Evolutionary conservation across 92 coral and sea anemone species (phyloP).

Genomic region (Hydrozoanthus gracilis): DNA sequence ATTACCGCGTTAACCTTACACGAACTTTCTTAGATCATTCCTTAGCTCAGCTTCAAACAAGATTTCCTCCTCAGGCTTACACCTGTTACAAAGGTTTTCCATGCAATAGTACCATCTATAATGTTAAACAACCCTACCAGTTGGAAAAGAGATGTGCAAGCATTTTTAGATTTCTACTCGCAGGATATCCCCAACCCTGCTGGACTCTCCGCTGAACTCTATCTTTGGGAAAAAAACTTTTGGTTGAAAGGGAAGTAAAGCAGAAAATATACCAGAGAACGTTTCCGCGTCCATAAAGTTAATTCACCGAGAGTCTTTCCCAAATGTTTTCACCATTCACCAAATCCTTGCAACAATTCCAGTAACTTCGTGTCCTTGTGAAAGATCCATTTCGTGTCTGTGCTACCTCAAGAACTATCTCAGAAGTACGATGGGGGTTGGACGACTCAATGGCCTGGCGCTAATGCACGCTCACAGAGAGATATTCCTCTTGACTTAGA

Average conservation of each 20-base stretch:
- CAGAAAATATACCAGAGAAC: slow-evolving; percentile 54
- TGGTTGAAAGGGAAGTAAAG: slow-evolving; percentile 49
- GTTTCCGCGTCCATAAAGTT: slow-evolving; percentile 49
- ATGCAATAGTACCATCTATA: slow-evolving; percentile 57
- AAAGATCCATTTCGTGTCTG: slow-evolving; percentile 60
- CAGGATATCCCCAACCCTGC: slow-evolving; percentile 51
- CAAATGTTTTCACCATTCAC: slow-evolving; percentile 48
- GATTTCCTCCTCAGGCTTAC: slow-evolving; percentile 58
- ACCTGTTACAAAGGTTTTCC: slow-evolving; percentile 60
- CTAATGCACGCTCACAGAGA: slow-evolving; percentile 54
- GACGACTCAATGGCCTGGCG: slow-evolving; percentile 60
- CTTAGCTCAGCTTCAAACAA: slow-evolving; percentile 58
- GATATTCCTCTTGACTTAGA: slow-evolving; percentile 54
- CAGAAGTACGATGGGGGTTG: slow-evolving; percentile 54
- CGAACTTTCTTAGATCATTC: slow-evolving; percentile 59
- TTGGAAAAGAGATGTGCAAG: slow-evolving; percentile 51
- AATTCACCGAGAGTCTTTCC: slow-evolving; percentile 38
- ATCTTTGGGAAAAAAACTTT: slow-evolving; percentile 48
- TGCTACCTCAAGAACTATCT: slow-evolving; percentile 45
- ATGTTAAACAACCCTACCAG: slow-evolving; percentile 46
- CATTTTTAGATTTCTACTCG: slow-evolving; percentile 54
- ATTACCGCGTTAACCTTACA: slow-evolving; percentile 56
- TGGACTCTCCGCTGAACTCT: slow-evolving; percentile 50
- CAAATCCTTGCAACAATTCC: slow-evolving; percentile 61
- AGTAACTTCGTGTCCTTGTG: slow-evolving; percentile 52